Evolutionary conservation across 2,888 invertebrate genomes (phyloP).

Genomic region (Cynaeus angustus): DNA sequence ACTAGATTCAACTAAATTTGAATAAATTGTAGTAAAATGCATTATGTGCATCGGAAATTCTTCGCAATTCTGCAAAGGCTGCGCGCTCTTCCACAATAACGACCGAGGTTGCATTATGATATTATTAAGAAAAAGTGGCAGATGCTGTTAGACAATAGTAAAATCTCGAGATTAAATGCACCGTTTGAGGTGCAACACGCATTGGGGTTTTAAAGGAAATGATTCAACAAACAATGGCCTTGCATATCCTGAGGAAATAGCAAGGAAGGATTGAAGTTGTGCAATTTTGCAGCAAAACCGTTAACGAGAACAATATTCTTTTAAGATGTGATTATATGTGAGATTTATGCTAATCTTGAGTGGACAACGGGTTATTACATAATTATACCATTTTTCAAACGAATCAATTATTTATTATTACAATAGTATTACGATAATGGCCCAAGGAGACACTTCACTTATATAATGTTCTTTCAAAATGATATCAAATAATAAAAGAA

Average conservation of each 20-base stretch:
- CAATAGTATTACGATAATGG: background rate
- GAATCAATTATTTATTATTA: background rate
- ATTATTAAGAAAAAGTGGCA: too few species aligned
- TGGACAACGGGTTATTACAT: constrained; percentile 27
- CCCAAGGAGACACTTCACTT: background rate
- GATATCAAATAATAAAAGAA: too few species aligned
- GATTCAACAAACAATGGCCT: constrained; percentile 41
- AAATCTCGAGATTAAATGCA: too few species aligned
- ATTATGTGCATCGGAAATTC: too few species aligned
- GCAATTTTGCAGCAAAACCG: constrained; percentile 15
- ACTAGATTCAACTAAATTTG: too few species aligned
- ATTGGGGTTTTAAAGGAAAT: constrained; percentile 14
- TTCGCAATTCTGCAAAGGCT: too few species aligned
- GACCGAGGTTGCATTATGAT: too few species aligned
- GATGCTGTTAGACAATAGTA: too few species aligned
- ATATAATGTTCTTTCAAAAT: too few species aligned
- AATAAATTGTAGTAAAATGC: too few species aligned
- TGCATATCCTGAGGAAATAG: constrained; percentile 42
- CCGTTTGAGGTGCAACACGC: constrained; percentile 7
- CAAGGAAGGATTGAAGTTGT: constrained; percentile 30
- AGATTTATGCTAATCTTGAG: constrained; percentile 23
- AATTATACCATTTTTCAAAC: constrained; percentile 6
- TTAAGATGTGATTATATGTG: constrained; percentile 6
- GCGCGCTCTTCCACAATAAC: too few species aligned
- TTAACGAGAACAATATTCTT: constrained; percentile 25